Evolutionary conservation across 1,140 invertebrate species (phyloP), one percentile per base, ranked within the genome.

Genomic region (Brachionus angularis): DNA sequence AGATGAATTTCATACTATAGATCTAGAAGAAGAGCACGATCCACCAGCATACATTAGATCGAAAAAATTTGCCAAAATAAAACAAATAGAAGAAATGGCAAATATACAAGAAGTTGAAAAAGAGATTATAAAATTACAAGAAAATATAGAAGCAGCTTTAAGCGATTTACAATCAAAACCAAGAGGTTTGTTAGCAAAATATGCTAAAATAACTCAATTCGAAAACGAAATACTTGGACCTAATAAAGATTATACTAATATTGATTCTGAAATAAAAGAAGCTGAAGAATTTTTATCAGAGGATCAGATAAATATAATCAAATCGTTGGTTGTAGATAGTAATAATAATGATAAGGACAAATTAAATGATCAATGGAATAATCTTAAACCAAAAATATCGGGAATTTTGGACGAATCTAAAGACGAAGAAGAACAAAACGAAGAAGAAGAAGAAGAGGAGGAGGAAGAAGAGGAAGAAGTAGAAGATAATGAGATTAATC

Each of bases 1-100:
- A 5, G 93, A 98, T 73, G 93, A 99, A 83, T 99, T 99, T 78
- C 91, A 96, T 87, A 90, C 87, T 0, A 90, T 98, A 4, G 94
- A 98, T 81, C 83, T 98, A 58, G 93, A 96, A 78, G 91, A 95
- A 75, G 93, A 96, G 77, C 90, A 93, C 78, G 94, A 97, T 83
- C 95, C 95, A 27, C 93, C 93, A 12, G 53, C 71, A 5, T 71
- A 49, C 18, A 55, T 23, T 1, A n/a, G 46, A n/a, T 53, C 70
- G 1, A 55, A 12, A 55, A 42, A 47, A 34, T 55, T 58, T 16
- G 76, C 90, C 93, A 77, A 88, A 88, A 73, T 49, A 27, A 71
- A 71, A 58, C 70, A 71, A 61, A 71, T 71, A 3, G 67, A 53
- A 52, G 67, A 71, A 36, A 50, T 52, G 49, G 39, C 67, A 49